Percentiles rank a stretch among this genome's conserved stretches.
Conservation (phyloP, 2,113 vertebrate genomes). For the Aphelocoma coerulescens region DNA sequence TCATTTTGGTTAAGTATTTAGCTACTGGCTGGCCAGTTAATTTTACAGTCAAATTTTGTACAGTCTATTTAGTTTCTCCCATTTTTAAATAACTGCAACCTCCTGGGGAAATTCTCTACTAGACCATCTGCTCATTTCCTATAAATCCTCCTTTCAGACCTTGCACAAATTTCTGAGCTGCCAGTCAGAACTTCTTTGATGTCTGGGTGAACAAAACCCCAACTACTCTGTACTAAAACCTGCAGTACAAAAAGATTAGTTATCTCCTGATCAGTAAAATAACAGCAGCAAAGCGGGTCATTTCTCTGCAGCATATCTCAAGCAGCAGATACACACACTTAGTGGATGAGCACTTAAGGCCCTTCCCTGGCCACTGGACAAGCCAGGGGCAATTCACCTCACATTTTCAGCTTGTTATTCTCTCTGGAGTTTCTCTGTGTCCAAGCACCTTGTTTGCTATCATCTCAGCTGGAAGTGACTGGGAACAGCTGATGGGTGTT, state of each 20-base stretch:
- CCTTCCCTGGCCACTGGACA: neutral
- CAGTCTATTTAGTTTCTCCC: constrained; percentile 46
- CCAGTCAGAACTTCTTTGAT: constrained; percentile 38
- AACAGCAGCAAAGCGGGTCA: accelerated
- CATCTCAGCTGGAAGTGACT: neutral
- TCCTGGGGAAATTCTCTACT: constrained; percentile 55
- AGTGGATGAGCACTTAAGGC: neutral
- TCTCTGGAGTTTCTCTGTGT: neutral
- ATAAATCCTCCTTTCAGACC: constrained; percentile 43
- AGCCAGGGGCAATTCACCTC: neutral
- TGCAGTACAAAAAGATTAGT: neutral
- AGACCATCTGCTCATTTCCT: constrained; percentile 46
- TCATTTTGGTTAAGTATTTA: neutral
- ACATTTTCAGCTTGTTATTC: neutral
- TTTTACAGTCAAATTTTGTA: constrained; percentile 55
- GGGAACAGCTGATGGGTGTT: neutral
- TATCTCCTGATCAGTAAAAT: neutral
- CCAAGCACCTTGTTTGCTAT: neutral
- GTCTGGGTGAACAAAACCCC: neutral
- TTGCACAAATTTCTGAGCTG: constrained; percentile 11
- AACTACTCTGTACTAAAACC: neutral
- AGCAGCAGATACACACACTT: neutral
- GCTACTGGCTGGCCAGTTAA: constrained; percentile 22
- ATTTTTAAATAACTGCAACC: constrained; percentile 47
- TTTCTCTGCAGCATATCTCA: neutral